A percentile compares a stretch with the other conserved stretches of the same genome.
These are phyloP conservation scores for Pycnomerus fuliginosus DNA, from an alignment of 2,888 invertebrate genomes.

Conservation along the genomic window DNA sequence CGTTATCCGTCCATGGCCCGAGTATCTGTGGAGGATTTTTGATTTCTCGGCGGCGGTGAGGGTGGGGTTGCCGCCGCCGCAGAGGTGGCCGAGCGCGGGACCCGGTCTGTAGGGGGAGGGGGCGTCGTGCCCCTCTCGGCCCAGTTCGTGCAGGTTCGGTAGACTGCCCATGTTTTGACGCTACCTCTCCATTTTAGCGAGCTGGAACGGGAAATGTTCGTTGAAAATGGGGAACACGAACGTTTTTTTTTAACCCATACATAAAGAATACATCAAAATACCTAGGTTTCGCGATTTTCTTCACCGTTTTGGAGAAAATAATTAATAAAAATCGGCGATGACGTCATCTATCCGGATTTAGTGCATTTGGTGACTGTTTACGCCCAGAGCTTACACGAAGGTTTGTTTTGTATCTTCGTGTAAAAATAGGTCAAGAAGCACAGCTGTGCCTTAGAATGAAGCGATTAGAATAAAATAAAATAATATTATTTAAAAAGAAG, in stretches of 20 bases:
- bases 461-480: too few relatives aligned
- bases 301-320: too few relatives aligned
- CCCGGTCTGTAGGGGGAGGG: conserved; percentile 30
- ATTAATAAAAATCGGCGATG: too few relatives aligned
- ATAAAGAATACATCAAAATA: too few relatives aligned
- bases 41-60: conserved; percentile 42
- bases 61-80: conserved; percentile 37
- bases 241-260: background rate
- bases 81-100: conserved; percentile 43
- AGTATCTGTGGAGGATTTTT: conserved; percentile 43
- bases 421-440: too few relatives aligned
- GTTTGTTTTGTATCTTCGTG: too few relatives aligned
- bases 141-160: conserved; percentile 66
- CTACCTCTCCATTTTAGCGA: conserved; percentile 9
- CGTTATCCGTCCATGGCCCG: conserved; percentile 44
- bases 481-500: too few relatives aligned
- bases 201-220: background rate
- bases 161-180: conserved; percentile 61
- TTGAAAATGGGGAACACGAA: conserved; percentile 1
- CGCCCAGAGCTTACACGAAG: too few relatives aligned
- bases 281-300: too few relatives aligned
- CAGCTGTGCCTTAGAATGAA: too few relatives aligned
- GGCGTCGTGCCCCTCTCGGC: conserved; percentile 38
- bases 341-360: too few relatives aligned
- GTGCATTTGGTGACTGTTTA: too few relatives aligned